phyloP scores from a whole-genome alignment of 2,888 invertebrate species.

The Drosophila antonietae region DNA sequence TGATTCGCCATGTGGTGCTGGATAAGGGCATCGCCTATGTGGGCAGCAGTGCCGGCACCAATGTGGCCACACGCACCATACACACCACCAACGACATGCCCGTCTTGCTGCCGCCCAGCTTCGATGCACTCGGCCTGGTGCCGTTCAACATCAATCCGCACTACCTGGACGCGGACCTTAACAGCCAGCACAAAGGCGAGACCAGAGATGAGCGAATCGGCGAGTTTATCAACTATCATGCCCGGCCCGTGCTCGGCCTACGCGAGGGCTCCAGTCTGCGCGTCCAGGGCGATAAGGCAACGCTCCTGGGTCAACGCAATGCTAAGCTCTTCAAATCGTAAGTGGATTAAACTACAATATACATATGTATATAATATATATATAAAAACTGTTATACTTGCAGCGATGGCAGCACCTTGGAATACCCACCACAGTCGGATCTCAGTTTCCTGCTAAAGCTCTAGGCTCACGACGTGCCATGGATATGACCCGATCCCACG shows the following conservation, averaged over 20 bases:
- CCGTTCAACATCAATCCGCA: constrained; percentile 95
- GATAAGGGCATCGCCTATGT: constrained; percentile 89
- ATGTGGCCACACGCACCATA: constrained; percentile 92
- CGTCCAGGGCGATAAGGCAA: constrained; percentile 87
- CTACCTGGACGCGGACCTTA: constrained; percentile 88
- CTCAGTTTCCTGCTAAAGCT: constrained; percentile 86
- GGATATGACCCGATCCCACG: neutral
- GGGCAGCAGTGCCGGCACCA: constrained; percentile 93
- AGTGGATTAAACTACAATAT: neutral
- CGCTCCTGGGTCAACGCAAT: constrained; percentile 87
- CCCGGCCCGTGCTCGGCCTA: constrained; percentile 88
- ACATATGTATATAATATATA: neutral
- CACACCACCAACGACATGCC: constrained; percentile 96
- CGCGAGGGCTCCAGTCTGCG: constrained; percentile 89
- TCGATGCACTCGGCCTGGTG: constrained; percentile 89
- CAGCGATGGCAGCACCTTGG: constrained; percentile 86
- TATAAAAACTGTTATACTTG: constrained; percentile 85
- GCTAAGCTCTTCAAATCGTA: constrained; percentile 87
- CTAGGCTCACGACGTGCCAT: neutral
- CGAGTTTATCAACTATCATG: constrained; percentile 88
- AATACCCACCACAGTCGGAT: constrained; percentile 87
- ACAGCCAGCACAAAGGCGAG: constrained; percentile 90
- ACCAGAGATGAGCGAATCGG: constrained; percentile 90
- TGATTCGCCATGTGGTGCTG: constrained; percentile 88
- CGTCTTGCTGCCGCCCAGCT: constrained; percentile 89